Base-by-base conservation (phyloP, 2,888 invertebrate genomes). In the Harpalus rubripes region DNA sequence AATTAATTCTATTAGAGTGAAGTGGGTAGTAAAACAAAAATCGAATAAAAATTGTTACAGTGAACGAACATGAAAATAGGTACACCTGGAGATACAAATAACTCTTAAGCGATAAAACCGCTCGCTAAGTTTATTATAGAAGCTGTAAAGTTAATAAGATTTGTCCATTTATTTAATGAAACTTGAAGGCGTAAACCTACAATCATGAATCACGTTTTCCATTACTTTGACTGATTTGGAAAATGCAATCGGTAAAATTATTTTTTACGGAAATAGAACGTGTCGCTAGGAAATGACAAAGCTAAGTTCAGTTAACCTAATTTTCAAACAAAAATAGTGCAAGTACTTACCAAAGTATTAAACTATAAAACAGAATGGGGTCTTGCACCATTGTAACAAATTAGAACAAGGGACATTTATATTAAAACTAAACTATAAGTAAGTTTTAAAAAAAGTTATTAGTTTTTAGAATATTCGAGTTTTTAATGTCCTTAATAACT, bases 111-210 rank as follows among this genome's bases (percentile, higher is more conserved):
- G 78, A 78, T 78, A 78, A 78, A 78, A 78, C 78, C 1, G 58
- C 58, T 56, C 56, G 22, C 26, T 56, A 78, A 78, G 78, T 78
- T 56, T 78, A 78, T 78, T 78, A 78, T 78, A 22, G 78, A 56
- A 63, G 80, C 61, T 80, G 63, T 80, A 63, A 63, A 80, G 16
- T 63, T 80, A 80, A 80, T 80, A 63, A 61, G 80, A 80, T 80
- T 80, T 63, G 59, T 80, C 80, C 63, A 81, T 81, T 81, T 44
- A 81, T 81, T 41, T 81, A 81, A 61, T 81, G 81, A 81, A 81
- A 81, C 32, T 81, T 80, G 59, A 80, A 61, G 32, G 16, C 65
- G 32, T 10, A 5, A 44, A 61, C 15, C 65, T 44, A 81, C 61
- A 44, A 61, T 44, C 63, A 41, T n/a, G 44, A 81, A 81, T 44